A percentile compares a stretch with the other conserved stretches of the same genome.
phyloP scores from a whole-genome alignment of 2,113 vertebrate species.

The Pedetes capensis region DNA sequence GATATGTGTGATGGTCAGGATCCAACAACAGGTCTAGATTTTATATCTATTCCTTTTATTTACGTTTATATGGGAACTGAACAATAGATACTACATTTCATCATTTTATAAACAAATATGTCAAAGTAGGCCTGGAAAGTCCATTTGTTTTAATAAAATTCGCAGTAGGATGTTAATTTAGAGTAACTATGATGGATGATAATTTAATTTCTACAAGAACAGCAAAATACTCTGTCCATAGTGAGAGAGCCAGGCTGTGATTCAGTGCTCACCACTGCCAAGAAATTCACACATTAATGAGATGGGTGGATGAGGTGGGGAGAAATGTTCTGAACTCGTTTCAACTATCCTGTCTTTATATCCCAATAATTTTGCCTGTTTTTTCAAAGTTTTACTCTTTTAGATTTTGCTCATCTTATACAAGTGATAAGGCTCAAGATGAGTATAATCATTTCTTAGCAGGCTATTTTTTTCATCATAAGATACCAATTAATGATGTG shows the following conservation, averaged over 20 bases:
- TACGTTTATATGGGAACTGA: conserved; percentile 37
- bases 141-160: conserved; percentile 72
- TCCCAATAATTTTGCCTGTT: not conserved
- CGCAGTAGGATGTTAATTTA: conserved; percentile 75
- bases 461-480: not conserved
- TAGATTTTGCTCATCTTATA: not conserved
- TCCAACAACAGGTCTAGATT: not conserved
- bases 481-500: not conserved
- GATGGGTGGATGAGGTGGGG: not conserved
- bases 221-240: conserved; percentile 45
- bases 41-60: not conserved
- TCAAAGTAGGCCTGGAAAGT: conserved; percentile 63
- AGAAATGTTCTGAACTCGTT: not conserved
- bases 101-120: conserved; percentile 67
- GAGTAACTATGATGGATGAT: conserved; percentile 70
- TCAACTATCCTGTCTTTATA: not conserved
- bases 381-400: not conserved
- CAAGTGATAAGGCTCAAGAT: not conserved
- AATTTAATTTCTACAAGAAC: conserved; percentile 76
- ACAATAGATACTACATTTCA: conserved; percentile 45
- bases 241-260: conserved; percentile 31
- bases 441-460: not conserved
- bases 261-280: conserved; percentile 20
- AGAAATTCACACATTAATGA: not conserved
- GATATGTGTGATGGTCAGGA: conserved; percentile 22